Evolutionary conservation across 2,113 vertebrate genomes (phyloP).

Genomic region (Hippocampus mohnikei): DNA sequence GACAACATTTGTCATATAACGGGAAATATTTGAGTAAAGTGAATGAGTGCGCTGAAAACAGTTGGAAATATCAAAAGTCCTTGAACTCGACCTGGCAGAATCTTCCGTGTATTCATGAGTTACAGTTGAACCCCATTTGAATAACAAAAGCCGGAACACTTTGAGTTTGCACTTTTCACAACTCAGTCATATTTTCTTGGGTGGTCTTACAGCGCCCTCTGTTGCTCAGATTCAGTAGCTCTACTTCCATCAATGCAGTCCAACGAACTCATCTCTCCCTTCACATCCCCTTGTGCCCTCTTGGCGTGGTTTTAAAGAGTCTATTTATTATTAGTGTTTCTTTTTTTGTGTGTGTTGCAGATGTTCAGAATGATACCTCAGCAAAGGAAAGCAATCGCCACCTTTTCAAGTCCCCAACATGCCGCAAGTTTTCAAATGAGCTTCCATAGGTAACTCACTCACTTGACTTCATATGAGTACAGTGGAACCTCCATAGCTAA

Average conservation of each 20-base stretch:
- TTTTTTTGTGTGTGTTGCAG: slow-evolving; percentile 59
- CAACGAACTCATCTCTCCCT: neutral
- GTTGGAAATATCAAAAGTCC: too few species aligned
- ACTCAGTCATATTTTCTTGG: neutral
- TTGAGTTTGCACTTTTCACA: too few species aligned
- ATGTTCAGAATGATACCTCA: slow-evolving; percentile 94
- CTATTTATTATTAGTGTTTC: neutral
- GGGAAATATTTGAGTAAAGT: neutral
- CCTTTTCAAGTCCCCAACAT: slow-evolving; percentile 85
- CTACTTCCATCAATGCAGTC: neutral
- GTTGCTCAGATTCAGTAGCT: slow-evolving; percentile 12
- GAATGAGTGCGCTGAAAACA: too few species aligned
- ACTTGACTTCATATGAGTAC: neutral
- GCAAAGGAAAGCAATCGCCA: slow-evolving; percentile 93
- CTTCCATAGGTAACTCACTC: slow-evolving; percentile 87
- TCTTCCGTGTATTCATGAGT: neutral
- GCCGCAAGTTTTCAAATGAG: slow-evolving; percentile 91
- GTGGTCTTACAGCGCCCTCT: slow-evolving; percentile 55
- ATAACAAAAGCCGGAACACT: neutral
- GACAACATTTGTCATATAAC: neutral
- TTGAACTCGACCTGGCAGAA: neutral
- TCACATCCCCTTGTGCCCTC: slow-evolving; percentile 44
- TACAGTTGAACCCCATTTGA: neutral
- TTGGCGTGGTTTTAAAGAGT: slow-evolving; percentile 15
- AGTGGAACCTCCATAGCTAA: neutral